phyloP scores from a whole-genome alignment of 2,888 invertebrate genomes.

The Tetragonula carbonaria region DNA sequence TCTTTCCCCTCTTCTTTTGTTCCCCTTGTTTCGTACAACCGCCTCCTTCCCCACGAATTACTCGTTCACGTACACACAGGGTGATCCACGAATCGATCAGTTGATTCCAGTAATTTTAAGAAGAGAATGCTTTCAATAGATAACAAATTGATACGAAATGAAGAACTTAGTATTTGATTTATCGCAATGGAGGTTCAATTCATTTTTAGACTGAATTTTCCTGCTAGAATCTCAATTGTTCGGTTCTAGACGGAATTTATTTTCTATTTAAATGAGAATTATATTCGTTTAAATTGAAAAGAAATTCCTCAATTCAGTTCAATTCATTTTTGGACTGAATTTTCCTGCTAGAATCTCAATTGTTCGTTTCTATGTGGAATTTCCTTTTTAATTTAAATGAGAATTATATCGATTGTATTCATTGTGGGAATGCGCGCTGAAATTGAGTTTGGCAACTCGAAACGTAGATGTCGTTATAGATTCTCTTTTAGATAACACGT shows the following conservation, averaged over 20 bases:
- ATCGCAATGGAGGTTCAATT: not conserved
- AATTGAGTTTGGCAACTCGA: too few relatives aligned
- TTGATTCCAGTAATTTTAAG: not conserved
- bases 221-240: not conserved
- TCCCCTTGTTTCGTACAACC: not conserved
- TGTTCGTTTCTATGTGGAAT: not conserved
- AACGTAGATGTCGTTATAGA: too few relatives aligned
- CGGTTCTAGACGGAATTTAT: too few relatives aligned
- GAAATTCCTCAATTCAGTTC: too few relatives aligned
- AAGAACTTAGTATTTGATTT: not conserved
- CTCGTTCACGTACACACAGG: not conserved
- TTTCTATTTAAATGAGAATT: too few relatives aligned
- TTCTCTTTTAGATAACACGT: too few relatives aligned
- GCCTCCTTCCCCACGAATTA: not conserved
- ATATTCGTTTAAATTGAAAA: too few relatives aligned
- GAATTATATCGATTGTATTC: too few relatives aligned
- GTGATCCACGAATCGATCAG: not conserved
- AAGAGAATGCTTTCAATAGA: not conserved
- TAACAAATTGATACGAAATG: not conserved
- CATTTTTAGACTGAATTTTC: too few relatives aligned
- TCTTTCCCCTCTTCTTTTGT: constrained; percentile 8
- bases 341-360: not conserved
- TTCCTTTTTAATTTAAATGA: too few relatives aligned
- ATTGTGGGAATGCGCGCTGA: too few relatives aligned
- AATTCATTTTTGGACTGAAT: too few relatives aligned